Base-by-base conservation (phyloP, 2,888 invertebrate species). In the Orgyia antiqua region DNA sequence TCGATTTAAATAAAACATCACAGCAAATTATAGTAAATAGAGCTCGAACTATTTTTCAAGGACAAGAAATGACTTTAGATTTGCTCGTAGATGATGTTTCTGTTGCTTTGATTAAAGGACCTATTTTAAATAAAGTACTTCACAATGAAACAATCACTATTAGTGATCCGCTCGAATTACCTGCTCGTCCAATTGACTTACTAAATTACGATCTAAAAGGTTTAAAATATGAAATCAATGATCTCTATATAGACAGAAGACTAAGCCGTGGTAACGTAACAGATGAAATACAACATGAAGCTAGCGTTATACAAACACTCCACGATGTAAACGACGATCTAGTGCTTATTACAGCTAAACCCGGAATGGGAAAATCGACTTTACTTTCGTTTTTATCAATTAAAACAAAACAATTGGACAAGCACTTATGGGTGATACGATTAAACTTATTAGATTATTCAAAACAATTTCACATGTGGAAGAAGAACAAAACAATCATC, bases 311-410 rank as follows among this genome's bases (percentile, higher is more conserved):
- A 10, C 2, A n/a, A 9, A 27, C 44, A 25, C 20, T 45, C 4
- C 27, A 29, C 4, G 39, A 37, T 15, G 8, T 37, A 11, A 3
- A 17, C 1, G 12, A 6, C 0, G 7, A 43, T 0, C 25, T 29
- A 0, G 30, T 25, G 8, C 13, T 43, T 1, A 8, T 44, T 7
- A 39, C 39, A 8, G 44, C 44, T 2, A 31, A 21, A 10, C 46
- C 50, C 0, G 50, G 50, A 1, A 51, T 46, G 46, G 51, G 51
- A 0, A 49, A 49, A 18, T 44, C 51, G 13, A 50, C 41, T 12
- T 13, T 49, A 4, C 35, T 51, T 1, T 42, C 46, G 3, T 37
- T 50, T 12, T 24, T 49, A 10, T 39, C 51, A 2, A 10, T 44
- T 10, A 34, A 33, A 24, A 44, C 51, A 0, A 49, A 46, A 30